Evolutionary conservation across 2,797 vertebrate species (phyloP).

Genomic region (Gymnopithys bicolor): DNA sequence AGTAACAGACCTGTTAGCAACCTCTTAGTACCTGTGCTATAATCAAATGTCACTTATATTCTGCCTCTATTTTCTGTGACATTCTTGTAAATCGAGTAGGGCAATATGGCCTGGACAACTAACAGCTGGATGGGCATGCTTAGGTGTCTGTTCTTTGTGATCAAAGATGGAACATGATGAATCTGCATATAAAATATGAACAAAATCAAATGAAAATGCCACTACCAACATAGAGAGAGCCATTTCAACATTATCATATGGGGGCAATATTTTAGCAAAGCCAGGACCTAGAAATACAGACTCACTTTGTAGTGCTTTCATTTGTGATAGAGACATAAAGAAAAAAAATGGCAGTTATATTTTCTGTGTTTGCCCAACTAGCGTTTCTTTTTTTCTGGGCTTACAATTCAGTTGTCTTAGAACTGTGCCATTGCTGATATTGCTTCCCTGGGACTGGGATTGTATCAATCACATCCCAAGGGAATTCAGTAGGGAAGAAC

Average conservation of each 20-base stretch:
- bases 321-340: not conserved
- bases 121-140: not conserved
- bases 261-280: not conserved
- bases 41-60: not conserved
- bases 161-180: not conserved
- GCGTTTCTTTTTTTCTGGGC: not conserved
- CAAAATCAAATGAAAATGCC: not conserved
- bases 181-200: not conserved
- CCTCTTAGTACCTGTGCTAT: rapidly evolving
- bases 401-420: not conserved
- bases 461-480: not conserved
- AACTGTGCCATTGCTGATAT: not conserved
- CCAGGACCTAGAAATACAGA: not conserved
- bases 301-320: not conserved
- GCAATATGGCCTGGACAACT: not conserved
- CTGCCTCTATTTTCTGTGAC: not conserved
- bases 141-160: not conserved
- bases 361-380: not conserved
- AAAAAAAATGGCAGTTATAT: not conserved
- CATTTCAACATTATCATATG: not conserved
- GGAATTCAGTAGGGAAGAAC: not conserved
- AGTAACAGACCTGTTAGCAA: not conserved
- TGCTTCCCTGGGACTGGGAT: not conserved
- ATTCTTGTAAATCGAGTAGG: not conserved
- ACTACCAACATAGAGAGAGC: not conserved